A percentile compares a stretch with the other conserved stretches of the same genome.
Conservation (phyloP, 2,797 vertebrate genomes). For the Australoheros facetus region DNA sequence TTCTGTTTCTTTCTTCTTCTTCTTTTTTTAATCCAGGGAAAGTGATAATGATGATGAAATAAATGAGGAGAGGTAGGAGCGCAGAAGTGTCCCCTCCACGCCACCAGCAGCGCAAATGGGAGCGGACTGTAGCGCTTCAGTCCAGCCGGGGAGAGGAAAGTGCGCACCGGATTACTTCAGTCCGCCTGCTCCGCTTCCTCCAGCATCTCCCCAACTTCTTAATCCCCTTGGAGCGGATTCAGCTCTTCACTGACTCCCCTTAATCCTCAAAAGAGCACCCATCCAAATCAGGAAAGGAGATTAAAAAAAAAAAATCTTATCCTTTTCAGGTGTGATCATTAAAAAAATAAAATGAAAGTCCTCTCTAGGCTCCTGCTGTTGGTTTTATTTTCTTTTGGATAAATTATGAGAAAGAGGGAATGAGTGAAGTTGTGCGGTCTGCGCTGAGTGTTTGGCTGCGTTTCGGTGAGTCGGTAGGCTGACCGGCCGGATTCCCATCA, state of each 20-base stretch:
- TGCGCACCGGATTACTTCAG: slow-evolving; percentile 47
- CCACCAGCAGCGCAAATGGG: slow-evolving; percentile 12
- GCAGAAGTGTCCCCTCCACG: slow-evolving; percentile 5
- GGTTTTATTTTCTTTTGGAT: not conserved
- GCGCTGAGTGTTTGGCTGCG: slow-evolving; percentile 5
- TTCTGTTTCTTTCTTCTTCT: no score
- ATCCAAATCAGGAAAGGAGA: not conserved
- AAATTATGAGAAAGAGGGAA: not conserved
- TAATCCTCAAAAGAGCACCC: not conserved
- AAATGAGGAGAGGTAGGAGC: not conserved
- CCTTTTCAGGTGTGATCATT: slow-evolving; percentile 34
- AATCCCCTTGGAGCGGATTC: slow-evolving; percentile 4
- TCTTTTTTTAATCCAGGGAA: slow-evolving; percentile 31
- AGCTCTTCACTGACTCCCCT: not conserved
- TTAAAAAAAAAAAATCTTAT: not conserved
- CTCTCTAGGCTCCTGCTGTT: slow-evolving; percentile 33
- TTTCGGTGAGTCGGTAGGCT: slow-evolving; percentile 20
- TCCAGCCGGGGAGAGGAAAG: slow-evolving; percentile 19
- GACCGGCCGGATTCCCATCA: slow-evolving; percentile 46
- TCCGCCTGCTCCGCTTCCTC: slow-evolving; percentile 33
- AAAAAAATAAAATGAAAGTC: slow-evolving; percentile 23
- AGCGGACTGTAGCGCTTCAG: slow-evolving; percentile 32
- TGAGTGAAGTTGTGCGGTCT: not conserved
- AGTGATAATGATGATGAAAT: not conserved
- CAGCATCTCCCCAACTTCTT: slow-evolving; percentile 38